Evolutionary conservation across 2,797 vertebrate genomes (phyloP).

Genomic region (Microchirus variegatus): DNA sequence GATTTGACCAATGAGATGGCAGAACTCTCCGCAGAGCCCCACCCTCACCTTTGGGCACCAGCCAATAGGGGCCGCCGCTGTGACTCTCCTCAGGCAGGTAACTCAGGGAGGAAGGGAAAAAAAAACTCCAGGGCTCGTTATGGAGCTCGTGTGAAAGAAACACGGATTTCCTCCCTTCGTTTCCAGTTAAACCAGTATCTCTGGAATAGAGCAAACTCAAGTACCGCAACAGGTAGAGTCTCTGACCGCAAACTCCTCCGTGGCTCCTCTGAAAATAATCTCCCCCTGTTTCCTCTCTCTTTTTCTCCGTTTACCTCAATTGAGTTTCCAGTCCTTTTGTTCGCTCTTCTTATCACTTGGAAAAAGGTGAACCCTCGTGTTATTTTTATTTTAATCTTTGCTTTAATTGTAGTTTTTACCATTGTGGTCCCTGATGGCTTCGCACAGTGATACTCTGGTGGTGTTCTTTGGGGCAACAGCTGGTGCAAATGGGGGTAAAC

Average conservation of each 20-base stretch:
- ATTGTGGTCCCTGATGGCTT: conserved; percentile 93
- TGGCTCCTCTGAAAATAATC: conserved; percentile 78
- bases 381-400: conserved; percentile 87
- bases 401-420: conserved; percentile 96
- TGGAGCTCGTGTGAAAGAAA: conserved; percentile 89
- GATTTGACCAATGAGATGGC: conserved; percentile 77
- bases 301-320: conserved; percentile 79
- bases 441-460: conserved; percentile 95
- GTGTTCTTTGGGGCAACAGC: conserved; percentile 99
- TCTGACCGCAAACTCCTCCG: conserved; percentile 79
- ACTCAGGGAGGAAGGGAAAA: conserved; percentile 69
- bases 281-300: conserved; percentile 70
- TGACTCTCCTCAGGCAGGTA: conserved; percentile 88
- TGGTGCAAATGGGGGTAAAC: conserved; percentile 98
- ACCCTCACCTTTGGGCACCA: conserved; percentile 88
- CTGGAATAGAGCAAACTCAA: conserved; percentile 84
- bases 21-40: conserved; percentile 68
- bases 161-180: conserved; percentile 84
- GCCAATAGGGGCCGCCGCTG: conserved; percentile 80
- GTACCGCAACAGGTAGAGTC: conserved; percentile 90
- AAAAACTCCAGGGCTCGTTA: conserved; percentile 81
- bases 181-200: conserved; percentile 89
- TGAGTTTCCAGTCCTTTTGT: conserved; percentile 85
- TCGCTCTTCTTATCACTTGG: conserved; percentile 88
- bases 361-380: conserved; percentile 88